phyloP scores from a whole-genome alignment of 2,888 invertebrate genomes.

The Hydraecia micacea region DNA sequence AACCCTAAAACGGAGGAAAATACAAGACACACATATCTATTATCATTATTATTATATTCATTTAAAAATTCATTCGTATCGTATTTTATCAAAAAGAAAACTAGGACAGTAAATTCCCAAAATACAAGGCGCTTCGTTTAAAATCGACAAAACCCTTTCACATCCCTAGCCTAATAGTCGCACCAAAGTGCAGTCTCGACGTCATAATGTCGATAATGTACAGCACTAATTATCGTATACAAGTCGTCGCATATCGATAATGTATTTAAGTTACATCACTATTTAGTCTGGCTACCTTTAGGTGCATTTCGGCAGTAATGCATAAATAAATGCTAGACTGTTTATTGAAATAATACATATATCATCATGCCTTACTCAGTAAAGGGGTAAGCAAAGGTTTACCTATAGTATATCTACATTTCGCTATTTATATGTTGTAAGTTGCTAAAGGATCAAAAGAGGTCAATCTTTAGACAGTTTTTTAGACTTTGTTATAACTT shows the following conservation, averaged over 20 bases:
- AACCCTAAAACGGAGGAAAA: neutral
- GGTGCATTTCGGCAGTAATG: constrained; percentile 38
- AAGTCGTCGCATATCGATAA: constrained; percentile 73
- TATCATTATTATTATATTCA: neutral
- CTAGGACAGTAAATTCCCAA: neutral
- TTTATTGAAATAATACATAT: constrained; percentile 2
- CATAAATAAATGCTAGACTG: constrained; percentile 25
- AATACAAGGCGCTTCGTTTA: neutral
- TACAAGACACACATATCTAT: neutral
- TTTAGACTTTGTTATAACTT: too few relatives aligned
- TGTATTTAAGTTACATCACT: constrained; percentile 72
- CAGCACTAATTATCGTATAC: constrained; percentile 82
- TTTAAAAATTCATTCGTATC: too few relatives aligned
- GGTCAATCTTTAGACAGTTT: too few relatives aligned
- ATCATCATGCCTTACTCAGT: too few relatives aligned
- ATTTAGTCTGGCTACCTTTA: constrained; percentile 53
- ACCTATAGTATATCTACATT: too few relatives aligned
- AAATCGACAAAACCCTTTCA: constrained; percentile 45
- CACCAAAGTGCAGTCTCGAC: constrained; percentile 86
- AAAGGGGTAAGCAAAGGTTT: too few relatives aligned
- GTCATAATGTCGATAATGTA: constrained; percentile 86
- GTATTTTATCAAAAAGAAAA: neutral
- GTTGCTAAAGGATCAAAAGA: too few relatives aligned
- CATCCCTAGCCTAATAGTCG: constrained; percentile 80
- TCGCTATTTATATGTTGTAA: too few relatives aligned